These are phyloP conservation scores for Sesia apiformis DNA, from an alignment of 2,888 invertebrate species.

Conservation along the genomic window DNA sequence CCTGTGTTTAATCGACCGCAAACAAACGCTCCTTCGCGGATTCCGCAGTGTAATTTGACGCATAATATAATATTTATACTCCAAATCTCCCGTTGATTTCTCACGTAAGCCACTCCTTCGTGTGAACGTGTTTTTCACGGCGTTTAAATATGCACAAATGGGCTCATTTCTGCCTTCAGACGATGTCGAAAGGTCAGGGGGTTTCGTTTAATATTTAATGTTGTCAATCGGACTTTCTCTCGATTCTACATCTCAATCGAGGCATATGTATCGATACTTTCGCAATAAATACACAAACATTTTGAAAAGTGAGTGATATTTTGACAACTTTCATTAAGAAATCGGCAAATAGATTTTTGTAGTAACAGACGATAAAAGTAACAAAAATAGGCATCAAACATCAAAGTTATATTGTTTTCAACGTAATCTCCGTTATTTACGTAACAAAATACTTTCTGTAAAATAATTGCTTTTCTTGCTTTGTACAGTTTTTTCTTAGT, in stretches of 20 bases:
- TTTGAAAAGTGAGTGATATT: too few species aligned
- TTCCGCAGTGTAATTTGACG: slow-evolving; percentile 4
- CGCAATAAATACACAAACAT: neutral
- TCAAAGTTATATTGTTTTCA: too few species aligned
- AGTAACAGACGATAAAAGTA: too few species aligned
- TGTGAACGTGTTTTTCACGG: slow-evolving; percentile 21
- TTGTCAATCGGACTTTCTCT: neutral
- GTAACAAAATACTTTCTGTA: too few species aligned
- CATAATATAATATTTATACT: slow-evolving; percentile 8
- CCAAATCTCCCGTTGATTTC: slow-evolving; percentile 10
- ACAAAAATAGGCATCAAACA: too few species aligned
- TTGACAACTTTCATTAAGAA: too few species aligned
- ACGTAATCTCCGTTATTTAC: too few species aligned
- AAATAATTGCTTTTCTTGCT: too few species aligned
- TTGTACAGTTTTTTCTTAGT: too few species aligned
- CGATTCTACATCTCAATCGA: too few species aligned
- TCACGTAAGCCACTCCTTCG: slow-evolving; percentile 6
- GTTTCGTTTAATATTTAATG: neutral
- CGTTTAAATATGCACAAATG: slow-evolving; percentile 34
- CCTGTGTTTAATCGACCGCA: too few species aligned
- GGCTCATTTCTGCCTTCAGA: slow-evolving; percentile 18
- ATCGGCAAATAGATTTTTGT: too few species aligned
- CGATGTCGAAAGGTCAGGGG: neutral
- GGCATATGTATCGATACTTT: neutral
- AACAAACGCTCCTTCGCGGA: neutral